Evolutionary conservation across 1,140 invertebrate species (phyloP), one percentile per base, ranked within the genome.

Genomic region (Condylostylus longicornis): DNA sequence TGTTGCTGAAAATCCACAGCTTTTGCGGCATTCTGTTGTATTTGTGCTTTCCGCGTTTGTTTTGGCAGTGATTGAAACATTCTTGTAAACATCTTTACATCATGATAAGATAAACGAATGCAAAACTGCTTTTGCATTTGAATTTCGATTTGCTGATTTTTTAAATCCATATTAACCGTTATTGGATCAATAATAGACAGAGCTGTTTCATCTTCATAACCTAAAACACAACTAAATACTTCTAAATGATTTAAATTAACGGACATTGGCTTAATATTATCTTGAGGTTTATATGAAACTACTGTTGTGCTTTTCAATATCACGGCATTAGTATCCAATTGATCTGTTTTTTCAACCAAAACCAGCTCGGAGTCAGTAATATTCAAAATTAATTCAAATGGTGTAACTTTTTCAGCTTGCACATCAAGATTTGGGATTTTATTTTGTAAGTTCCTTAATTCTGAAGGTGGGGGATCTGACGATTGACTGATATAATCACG

Each of bases 141-240:
- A 12, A 75, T 60, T 42, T 68, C 66, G 15, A 75, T 47, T 35
- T 64, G 56, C 42, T 59, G 64, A 35, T 63, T 55, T 10, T 67
- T 68, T 2, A 82, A 49, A 41, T 83, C 79, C 19, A 83, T 68
- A 50, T 76, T 83, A 12, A 90, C 64, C 5, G 79, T 85, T 29
- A 87, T 80, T 1, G 91, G 91, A 63, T 96, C 90, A 31, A 96
- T 82, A 44, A 97, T 96, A n/a, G 89, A 90, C 5, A 95, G 64
- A 2, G 90, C 88, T 1, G 89, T 95, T 53, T 94, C 88, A 39
- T 94, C 83, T 65, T 95, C 89, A 42, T 81, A 70, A 6, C 85
- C 86, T 28, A 96, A 63, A 42, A 87, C 81, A 61, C 90, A 95
- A 1, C 89, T 94, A 62, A 93, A 96, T 44, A 96, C 69, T 64